Percentiles rank a stretch among this genome's conserved stretches.
Evolutionary conservation across 2,113 vertebrate genomes (phyloP).

Genomic region (Heterochromis multidens): DNA sequence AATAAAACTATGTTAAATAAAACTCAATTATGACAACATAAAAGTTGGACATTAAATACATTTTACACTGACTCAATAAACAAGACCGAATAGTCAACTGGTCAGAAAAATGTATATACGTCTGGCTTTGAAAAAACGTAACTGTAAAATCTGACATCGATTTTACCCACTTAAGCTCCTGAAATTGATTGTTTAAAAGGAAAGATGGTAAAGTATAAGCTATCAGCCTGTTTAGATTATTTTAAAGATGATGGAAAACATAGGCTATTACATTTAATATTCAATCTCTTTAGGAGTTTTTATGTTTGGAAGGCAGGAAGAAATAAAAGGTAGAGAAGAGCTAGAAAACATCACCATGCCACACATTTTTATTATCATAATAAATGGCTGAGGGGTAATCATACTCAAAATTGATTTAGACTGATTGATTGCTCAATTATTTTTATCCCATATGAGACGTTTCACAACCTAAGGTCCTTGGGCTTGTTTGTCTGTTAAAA

Average conservation of each 20-base stretch:
- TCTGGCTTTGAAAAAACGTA: background rate
- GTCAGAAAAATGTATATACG: background rate
- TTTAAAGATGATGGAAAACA: background rate
- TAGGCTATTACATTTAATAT: background rate
- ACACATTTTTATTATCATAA: slow-evolving; percentile 7
- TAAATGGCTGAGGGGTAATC: slow-evolving; percentile 16
- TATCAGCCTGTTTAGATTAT: background rate
- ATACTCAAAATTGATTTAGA: slow-evolving; percentile 19
- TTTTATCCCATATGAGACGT: slow-evolving; percentile 8
- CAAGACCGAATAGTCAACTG: background rate
- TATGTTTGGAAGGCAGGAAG: background rate
- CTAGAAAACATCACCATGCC: background rate
- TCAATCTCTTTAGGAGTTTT: background rate
- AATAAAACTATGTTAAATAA: background rate
- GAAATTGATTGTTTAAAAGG: background rate
- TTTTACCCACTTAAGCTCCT: background rate
- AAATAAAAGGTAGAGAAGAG: background rate
- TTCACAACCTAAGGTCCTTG: background rate
- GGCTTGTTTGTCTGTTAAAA: background rate
- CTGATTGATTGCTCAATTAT: slow-evolving; percentile 41
- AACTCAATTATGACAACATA: background rate
- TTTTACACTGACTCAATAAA: background rate
- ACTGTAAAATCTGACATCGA: background rate
- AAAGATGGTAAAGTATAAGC: background rate
- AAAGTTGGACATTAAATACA: slow-evolving; percentile 13